Percentiles rank a stretch among this genome's conserved stretches.
phyloP scores from a whole-genome alignment of 2,797 vertebrate genomes.

The Cacajao melanocephalus region DNA sequence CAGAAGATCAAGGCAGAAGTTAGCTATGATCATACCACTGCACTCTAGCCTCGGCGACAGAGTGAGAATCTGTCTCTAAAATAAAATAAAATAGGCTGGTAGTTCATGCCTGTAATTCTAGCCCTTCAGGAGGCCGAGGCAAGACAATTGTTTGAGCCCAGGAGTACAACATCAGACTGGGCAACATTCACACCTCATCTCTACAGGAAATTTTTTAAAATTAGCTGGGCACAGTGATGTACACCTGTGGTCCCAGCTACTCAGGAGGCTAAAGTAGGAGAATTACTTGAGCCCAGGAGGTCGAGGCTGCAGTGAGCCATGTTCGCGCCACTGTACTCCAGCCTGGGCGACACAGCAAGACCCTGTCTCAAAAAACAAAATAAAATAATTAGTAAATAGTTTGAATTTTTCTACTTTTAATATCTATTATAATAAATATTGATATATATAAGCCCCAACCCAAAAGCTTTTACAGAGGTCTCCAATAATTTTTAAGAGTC shows the following conservation, averaged over 20 bases:
- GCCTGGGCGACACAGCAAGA: neutral
- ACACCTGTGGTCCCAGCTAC: neutral
- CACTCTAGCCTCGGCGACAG: neutral
- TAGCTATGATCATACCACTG: neutral
- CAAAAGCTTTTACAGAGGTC: neutral
- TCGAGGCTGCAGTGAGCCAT: neutral
- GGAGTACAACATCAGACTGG: neutral
- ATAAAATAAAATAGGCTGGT: neutral
- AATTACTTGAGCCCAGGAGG: neutral
- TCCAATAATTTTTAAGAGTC: slow-evolving; percentile 41
- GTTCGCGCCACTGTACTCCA: neutral
- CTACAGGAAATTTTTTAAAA: neutral
- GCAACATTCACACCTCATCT: neutral
- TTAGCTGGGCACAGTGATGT: neutral
- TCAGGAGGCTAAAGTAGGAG: neutral
- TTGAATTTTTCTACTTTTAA: slow-evolving; percentile 14
- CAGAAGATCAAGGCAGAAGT: neutral
- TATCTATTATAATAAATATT: slow-evolving; percentile 46
- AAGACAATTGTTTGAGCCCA: neutral
- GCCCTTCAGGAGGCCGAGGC: neutral
- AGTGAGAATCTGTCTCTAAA: neutral
- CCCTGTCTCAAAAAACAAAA: neutral
- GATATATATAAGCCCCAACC: neutral
- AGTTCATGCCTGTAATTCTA: neutral
- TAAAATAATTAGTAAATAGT: neutral